Evolutionary conservation across 2,113 vertebrate genomes (phyloP), one percentile per base, ranked within the genome.

Genomic region (Engystomops pustulosus): DNA sequence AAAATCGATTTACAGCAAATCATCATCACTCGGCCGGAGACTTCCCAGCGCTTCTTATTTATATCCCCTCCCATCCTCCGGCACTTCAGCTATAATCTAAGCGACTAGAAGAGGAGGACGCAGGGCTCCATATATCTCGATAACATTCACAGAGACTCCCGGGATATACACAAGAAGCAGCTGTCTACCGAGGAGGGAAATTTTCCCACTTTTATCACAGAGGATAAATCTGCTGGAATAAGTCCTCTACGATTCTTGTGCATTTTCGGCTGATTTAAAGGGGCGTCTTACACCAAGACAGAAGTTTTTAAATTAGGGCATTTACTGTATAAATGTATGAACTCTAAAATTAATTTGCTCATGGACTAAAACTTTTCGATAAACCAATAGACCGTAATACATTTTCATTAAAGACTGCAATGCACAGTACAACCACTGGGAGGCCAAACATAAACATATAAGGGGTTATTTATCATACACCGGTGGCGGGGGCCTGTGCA

Each of bases 1-100:
- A 10, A 62, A 60, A 84, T 78, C 60, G 60, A 78, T 67, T 78
- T 65, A 69, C 72, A 68, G 69, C 51, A 45, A 44, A 82, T 82
- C 68, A 74, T 70, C 41, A 72, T 70, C 25, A 53, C 23, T 30
- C 71, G 53, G 49, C 20, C 38, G 4, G 14, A 45, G 34, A 30
- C 67, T 41, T 38, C 45, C 10, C 34, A 45, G 49, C 49, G 14
- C 51, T 71, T 72, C 69, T 71, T 60, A 55, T 72, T 82, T 55
- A 60, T 53, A 81, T 69, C 45, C 36, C 30, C 78, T 80, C 49
- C 27, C 58, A 80, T 38, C 30, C 45, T 47, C 18, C 20, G 69
- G 32, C 47, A 53, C 32, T 36, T 70, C 79, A 55, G 47, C 47
- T 25, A 20, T 17, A 70, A 55, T 60, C 15, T 55, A 15, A 30